Base-by-base conservation (phyloP, 2,113 vertebrate species). In the Muntiacus muntjak region DNA sequence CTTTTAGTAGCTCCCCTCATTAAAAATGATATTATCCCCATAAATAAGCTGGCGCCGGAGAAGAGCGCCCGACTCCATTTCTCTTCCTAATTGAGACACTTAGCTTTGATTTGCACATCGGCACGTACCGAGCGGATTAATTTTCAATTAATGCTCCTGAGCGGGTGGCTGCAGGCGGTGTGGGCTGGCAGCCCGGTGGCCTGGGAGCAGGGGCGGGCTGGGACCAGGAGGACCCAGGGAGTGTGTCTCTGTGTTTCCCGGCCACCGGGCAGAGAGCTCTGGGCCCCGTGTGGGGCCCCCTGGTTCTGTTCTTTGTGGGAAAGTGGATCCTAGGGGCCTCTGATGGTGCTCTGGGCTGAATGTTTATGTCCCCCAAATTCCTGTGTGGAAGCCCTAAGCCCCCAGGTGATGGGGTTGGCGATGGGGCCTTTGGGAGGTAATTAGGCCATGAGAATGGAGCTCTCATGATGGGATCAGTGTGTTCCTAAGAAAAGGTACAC, bases 121-220 rank as follows among this genome's bases (percentile, higher is more conserved):
- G 98, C 98, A 95, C 88, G 7, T 95, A 97, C 96, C 3, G 81
- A 98, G 97, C 26, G 85, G 97, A 98, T 98, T 98, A 98, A 98
- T 98, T 98, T 98, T 98, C 98, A 98, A 97, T 98, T 98, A 98
- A 98, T 97, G 96, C 67, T 96, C 91, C 85, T 60, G 91, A 90
- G 95, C 54, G 54, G 98, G 96, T 7, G 19, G 89, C 83, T 91
- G 93, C 67, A 96, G 96, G 90, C 89, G n/a, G 88, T 14, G 67
- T 89, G 95, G 93, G 95, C 91, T 96, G 1, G 4, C n/a, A 81
- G 97, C 96, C 97, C 91, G 45, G 92, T 82, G 97, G 95, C 52
- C 92, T 89, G 91, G 94, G 93, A 67, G 79, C 43, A 40, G 71
- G 30, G 74, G 17, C 1, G 8, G 28, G 81, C 0, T 13, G 82